Percentiles rank a stretch among this genome's conserved stretches.
phyloP scores from a whole-genome alignment of 2,888 invertebrate species.

The Drosophila picticornis region DNA sequence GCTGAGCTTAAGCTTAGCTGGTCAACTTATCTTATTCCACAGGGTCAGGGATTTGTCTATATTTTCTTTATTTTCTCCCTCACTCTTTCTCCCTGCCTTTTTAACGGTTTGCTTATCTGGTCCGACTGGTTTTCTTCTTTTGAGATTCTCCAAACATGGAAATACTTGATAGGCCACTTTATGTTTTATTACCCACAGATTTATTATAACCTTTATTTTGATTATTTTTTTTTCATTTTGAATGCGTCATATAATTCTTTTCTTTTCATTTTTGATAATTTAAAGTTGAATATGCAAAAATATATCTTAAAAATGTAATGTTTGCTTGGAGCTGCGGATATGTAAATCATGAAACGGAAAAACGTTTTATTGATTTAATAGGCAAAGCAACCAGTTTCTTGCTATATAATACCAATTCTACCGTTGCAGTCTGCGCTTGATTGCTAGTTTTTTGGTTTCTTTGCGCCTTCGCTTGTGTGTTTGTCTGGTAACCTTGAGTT shows the following conservation, averaged over 20 bases:
- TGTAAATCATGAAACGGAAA: not conserved
- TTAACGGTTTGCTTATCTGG: not conserved
- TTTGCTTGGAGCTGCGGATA: not conserved
- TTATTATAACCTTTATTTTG: not conserved
- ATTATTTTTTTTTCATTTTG: too few species aligned
- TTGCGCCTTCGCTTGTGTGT: slow-evolving; percentile 5
- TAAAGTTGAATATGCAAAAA: not conserved
- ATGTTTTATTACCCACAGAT: not conserved
- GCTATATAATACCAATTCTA: slow-evolving; percentile 10
- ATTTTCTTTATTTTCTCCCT: not conserved
- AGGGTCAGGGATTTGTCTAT: not conserved
- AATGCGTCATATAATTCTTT: too few species aligned
- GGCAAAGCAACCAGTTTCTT: slow-evolving; percentile 25
- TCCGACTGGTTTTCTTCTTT: not conserved
- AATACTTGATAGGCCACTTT: not conserved
- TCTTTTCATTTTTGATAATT: too few species aligned
- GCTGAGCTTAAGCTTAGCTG: not conserved
- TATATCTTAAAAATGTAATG: not conserved
- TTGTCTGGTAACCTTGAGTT: slow-evolving; percentile 41
- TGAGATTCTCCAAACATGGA: not conserved
- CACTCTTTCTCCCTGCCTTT: not conserved
- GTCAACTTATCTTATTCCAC: not conserved
- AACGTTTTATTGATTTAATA: not conserved
- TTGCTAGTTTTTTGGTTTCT: slow-evolving; percentile 4
- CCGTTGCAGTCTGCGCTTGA: slow-evolving; percentile 7